Conservation (phyloP, 1,140 invertebrate species). For the Druon quercuslanigerum region DNA sequence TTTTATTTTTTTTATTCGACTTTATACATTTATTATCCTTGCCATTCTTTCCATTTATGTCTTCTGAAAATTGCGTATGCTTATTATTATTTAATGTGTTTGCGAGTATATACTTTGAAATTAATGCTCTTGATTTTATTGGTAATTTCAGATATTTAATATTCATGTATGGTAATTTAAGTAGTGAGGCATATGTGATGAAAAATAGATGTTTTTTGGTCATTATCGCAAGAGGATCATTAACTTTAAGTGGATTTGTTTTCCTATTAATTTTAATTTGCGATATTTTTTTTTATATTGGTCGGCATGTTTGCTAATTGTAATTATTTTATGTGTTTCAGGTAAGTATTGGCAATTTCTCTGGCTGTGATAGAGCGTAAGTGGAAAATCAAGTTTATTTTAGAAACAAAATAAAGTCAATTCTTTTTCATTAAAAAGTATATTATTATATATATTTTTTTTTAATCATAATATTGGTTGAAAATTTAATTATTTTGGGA, state of each 20-base stretch:
- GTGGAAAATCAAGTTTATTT: background rate
- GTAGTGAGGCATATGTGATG: background rate
- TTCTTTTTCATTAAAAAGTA: no score
- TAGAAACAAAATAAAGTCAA: no score
- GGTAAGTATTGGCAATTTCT: background rate
- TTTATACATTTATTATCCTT: background rate
- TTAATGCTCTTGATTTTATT: background rate
- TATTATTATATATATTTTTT: no score
- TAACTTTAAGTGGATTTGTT: no score
- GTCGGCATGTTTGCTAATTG: background rate
- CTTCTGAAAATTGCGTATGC: background rate
- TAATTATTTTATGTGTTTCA: conserved; percentile 19
- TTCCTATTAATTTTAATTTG: no score
- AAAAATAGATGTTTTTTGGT: background rate
- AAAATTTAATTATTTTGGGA: no score
- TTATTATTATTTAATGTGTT: background rate
- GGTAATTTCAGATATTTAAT: conserved; percentile 1
- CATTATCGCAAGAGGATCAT: no score
- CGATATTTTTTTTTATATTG: no score
- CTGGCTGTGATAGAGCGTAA: background rate
- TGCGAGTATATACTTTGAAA: background rate
- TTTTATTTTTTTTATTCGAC: background rate
- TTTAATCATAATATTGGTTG: no score
- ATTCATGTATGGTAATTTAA: conserved; percentile 20
- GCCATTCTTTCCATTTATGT: conserved; percentile 7